Evolutionary conservation across 2,113 vertebrate genomes (phyloP), one percentile per base, ranked within the genome.

Genomic region (Procavia capensis): DNA sequence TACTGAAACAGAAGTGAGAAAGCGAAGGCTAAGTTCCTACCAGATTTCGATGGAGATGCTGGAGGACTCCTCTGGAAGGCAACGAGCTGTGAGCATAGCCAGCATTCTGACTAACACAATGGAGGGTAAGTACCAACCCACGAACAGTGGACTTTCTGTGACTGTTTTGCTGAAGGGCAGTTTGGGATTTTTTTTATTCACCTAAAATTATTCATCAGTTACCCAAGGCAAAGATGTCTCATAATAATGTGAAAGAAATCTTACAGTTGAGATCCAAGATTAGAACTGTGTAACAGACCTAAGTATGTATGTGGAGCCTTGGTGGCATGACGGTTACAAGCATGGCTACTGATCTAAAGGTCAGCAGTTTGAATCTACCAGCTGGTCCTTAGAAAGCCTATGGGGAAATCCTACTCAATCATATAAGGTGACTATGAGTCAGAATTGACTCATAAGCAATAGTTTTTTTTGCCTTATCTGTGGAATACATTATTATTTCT

Each of bases 21-120:
- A 98, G 97, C 98, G 98, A 96, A 96, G 98, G 96, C 97, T 99
- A 95, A 99, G 98, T 95, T 98, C 99, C 78, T 98, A 99, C 24
- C 99, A 98, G 57, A 98, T 99, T 95, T 99, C 98, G n/a, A 98
- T 98, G 98, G 99, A 99, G 97, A 98, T 98, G 98, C 97, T 99
- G 22, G 99, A 99, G 68, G 99, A 99, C 82, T 99, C 99, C 43
- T 98, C 98, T 85, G 98, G 97, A 94, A 99, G 99, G 95, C 99
- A 99, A 96, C 98, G 99, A 98, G 99, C 99, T 94, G 97, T 99
- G 97, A 99, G 99, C 97, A 99, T 99, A 96, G 99, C 99, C 79
- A 99, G 99, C 97, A 99, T 99, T 96, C 98, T 99, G 92, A 99
- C 99, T 90, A 99, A 99, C 97, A 99, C 99, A 86, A 99, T 99